Evolutionary conservation across 2,797 vertebrate species (phyloP).

Genomic region (Lepus oiostolus): DNA sequence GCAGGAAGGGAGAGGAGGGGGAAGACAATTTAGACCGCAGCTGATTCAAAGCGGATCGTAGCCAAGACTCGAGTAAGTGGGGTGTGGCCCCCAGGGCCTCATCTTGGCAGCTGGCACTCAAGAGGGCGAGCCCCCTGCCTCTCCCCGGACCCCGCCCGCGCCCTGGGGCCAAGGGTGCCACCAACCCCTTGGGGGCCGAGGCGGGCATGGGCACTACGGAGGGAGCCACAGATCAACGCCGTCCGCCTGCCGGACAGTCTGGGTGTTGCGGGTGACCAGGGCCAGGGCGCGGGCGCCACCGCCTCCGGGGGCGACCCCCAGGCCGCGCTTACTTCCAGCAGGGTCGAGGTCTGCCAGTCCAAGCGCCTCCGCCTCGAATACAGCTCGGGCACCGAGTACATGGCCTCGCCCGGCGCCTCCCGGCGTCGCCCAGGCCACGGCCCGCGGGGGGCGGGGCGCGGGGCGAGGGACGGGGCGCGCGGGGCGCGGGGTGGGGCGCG

Average conservation of each 20-base stretch:
- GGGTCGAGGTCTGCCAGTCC: accelerated
- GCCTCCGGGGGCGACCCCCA: background rate
- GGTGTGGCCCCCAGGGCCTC: no score
- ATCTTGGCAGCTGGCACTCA: no score
- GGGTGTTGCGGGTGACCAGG: no score
- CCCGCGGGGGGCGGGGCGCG: accelerated
- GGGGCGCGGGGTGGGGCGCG: background rate
- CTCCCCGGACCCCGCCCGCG: accelerated
- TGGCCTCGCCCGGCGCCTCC: background rate
- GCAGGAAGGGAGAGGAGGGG: background rate
- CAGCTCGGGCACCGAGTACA: background rate
- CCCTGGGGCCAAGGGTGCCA: background rate
- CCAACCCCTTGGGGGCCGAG: background rate
- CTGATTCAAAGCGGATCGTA: background rate
- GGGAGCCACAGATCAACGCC: background rate
- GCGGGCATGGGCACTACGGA: background rate
- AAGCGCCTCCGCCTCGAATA: background rate
- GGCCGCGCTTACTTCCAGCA: slow-evolving; percentile 40
- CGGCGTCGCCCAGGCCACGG: background rate
- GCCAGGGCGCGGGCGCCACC: no score
- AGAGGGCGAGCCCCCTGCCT: background rate
- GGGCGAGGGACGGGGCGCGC: background rate
- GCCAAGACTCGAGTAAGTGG: background rate
- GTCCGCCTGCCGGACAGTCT: background rate
- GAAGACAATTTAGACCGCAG: background rate